Conservation (phyloP, 2,113 vertebrate genomes). For the Nesospiza acunhae region DNA sequence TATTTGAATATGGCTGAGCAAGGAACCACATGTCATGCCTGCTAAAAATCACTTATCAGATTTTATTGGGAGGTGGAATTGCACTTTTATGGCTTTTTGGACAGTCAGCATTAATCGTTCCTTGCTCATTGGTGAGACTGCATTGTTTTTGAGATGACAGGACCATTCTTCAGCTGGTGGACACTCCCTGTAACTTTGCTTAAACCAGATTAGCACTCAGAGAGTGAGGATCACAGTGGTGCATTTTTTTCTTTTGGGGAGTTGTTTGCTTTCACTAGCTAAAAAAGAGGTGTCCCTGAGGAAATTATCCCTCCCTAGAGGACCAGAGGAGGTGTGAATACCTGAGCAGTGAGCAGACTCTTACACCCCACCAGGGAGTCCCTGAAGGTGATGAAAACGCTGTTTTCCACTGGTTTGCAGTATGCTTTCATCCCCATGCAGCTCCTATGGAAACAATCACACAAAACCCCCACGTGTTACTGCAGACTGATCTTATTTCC, state of each 20-base stretch:
- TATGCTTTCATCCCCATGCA: background rate
- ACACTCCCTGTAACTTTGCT: background rate
- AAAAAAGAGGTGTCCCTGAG: background rate
- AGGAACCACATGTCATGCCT: background rate
- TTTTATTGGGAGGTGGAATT: background rate
- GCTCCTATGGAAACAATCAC: background rate
- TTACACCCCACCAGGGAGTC: background rate
- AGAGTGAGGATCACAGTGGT: background rate
- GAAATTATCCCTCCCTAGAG: background rate
- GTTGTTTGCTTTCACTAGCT: background rate
- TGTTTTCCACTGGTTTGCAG: background rate
- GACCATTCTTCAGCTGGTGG: background rate
- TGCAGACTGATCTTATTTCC: background rate
- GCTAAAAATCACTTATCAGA: background rate
- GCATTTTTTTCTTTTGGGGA: background rate
- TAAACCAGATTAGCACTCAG: background rate
- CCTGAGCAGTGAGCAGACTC: background rate
- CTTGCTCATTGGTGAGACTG: background rate
- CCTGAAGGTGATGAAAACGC: background rate
- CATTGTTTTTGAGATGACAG: background rate
- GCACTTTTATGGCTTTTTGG: background rate
- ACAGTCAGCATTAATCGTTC: accelerated
- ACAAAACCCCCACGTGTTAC: background rate
- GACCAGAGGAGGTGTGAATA: background rate
- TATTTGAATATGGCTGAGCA: background rate